Conservation (phyloP, 2,113 vertebrate species). For the Trematocara stigmaticum region DNA sequence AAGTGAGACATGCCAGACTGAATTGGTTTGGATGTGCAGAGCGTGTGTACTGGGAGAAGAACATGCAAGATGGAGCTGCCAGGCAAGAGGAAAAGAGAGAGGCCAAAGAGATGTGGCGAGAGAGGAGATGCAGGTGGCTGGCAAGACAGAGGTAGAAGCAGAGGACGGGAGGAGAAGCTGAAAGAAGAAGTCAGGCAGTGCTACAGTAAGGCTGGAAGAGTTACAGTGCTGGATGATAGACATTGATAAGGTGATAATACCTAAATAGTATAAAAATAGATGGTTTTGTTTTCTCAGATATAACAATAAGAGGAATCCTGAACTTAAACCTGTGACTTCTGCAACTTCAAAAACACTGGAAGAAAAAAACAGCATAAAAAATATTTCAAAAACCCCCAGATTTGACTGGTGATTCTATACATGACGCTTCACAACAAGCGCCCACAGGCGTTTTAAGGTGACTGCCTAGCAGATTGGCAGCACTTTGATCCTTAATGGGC, state of each 20-base stretch:
- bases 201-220: background rate
- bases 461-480: background rate
- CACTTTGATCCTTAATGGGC: background rate
- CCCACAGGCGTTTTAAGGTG: background rate
- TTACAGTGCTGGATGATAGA: background rate
- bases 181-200: background rate
- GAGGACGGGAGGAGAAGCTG: background rate
- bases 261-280: background rate
- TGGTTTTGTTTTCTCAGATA: background rate
- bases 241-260: background rate
- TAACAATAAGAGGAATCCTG: background rate
- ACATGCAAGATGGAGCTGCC: background rate
- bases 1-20: background rate
- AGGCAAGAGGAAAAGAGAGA: background rate
- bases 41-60: background rate
- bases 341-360: background rate
- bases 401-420: background rate
- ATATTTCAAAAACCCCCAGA: accelerated
- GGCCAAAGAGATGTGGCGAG: background rate
- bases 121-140: background rate
- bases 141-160: background rate
- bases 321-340: background rate
- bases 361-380: background rate
- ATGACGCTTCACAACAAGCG: background rate
- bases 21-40: background rate